Conservation (phyloP, 2,797 vertebrate genomes). For the Balearica regulorum region DNA sequence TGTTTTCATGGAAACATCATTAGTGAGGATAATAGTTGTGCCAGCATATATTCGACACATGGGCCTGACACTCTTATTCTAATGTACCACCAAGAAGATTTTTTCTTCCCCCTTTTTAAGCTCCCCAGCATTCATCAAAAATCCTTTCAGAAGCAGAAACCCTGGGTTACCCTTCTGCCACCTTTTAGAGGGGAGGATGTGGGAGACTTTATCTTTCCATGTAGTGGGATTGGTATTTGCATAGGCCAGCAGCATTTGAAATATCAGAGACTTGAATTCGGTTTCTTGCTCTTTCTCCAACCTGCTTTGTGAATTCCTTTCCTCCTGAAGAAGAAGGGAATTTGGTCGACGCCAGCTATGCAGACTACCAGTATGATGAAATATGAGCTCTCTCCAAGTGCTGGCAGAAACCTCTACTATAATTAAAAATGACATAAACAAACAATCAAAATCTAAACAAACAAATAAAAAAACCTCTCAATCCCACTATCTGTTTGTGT, state of each 20-base stretch:
- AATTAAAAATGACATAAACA: not conserved
- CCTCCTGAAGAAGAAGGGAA: not conserved
- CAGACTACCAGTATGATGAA: not conserved
- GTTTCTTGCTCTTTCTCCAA: not conserved
- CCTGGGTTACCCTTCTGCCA: not conserved
- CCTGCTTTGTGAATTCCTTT: not conserved
- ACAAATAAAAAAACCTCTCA: rapidly evolving
- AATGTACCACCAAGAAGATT: not conserved
- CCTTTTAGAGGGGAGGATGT: not conserved
- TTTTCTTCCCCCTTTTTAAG: not conserved
- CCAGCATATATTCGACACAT: slow-evolving; percentile 45
- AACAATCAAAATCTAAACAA: not conserved
- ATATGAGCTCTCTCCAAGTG: not conserved
- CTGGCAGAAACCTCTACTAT: not conserved
- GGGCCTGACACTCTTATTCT: slow-evolving; percentile 8
- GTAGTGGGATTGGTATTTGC: not conserved
- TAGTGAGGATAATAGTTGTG: slow-evolving; percentile 38
- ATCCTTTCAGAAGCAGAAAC: not conserved
- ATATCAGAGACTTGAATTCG: not conserved
- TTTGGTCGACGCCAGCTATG: not conserved
- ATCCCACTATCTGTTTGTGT: not conserved
- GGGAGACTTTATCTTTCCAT: not conserved
- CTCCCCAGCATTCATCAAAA: not conserved
- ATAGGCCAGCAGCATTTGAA: not conserved
- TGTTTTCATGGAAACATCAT: slow-evolving; percentile 44